Evolutionary conservation across 2,888 invertebrate species (phyloP).

Genomic region (Boloria euphrosyne): DNA sequence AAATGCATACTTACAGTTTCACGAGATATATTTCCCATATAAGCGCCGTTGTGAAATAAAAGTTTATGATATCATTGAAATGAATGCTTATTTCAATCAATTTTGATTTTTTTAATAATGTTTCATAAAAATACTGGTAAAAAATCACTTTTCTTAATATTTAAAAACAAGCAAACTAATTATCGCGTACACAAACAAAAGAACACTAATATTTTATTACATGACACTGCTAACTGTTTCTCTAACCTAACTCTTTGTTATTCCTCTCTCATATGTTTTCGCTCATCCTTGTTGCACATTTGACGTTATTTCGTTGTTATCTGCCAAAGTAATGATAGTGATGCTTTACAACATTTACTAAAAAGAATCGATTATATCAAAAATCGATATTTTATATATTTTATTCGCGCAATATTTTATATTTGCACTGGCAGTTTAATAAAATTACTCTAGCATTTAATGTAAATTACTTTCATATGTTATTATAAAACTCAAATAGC

Average conservation of each 20-base stretch:
- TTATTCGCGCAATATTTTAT: too few relatives aligned
- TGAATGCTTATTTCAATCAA: conserved; percentile 19
- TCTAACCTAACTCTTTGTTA: conserved; percentile 33
- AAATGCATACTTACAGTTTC: conserved; percentile 39
- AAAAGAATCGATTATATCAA: background rate
- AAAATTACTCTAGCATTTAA: too few relatives aligned
- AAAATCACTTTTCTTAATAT: background rate
- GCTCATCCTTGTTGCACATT: conserved; percentile 35
- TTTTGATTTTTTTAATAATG: background rate
- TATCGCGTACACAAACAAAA: conserved; percentile 28
- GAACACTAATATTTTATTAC: conserved; percentile 20
- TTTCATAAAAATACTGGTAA: conserved; percentile 11
- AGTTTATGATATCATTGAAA: conserved; percentile 35
- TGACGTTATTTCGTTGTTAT: conserved; percentile 17
- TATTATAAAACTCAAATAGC: too few relatives aligned
- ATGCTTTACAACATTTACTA: background rate
- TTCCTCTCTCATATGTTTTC: conserved; percentile 31
- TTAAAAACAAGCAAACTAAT: conserved; percentile 8
- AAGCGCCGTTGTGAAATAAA: conserved; percentile 33
- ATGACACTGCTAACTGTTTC: conserved; percentile 30
- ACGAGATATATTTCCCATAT: conserved; percentile 41
- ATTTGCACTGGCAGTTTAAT: too few relatives aligned
- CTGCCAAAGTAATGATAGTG: conserved; percentile 16
- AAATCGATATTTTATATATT: conserved; percentile 1
- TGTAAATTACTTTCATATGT: too few relatives aligned